Conservation (phyloP, 2,797 vertebrate species). For the Trachurus trachurus region DNA sequence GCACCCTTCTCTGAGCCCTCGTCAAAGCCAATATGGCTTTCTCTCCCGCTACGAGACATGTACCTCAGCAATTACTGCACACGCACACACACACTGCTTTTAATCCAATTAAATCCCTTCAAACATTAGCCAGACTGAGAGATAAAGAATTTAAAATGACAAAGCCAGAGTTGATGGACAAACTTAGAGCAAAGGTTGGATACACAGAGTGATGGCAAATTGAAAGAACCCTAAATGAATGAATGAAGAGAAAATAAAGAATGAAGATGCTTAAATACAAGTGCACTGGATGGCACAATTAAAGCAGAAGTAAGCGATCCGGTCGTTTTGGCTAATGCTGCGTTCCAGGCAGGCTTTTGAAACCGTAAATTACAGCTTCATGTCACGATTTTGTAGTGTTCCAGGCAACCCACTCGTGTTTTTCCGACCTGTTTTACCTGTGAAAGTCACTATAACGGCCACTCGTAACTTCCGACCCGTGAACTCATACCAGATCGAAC, state of each 20-base stretch:
- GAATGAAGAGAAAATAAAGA: neutral
- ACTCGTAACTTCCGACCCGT: too few relatives aligned
- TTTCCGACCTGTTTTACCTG: too few relatives aligned
- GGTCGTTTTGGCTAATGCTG: too few relatives aligned
- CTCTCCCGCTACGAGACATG: slow-evolving; percentile 82
- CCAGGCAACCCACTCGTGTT: too few relatives aligned
- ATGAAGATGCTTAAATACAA: too few relatives aligned
- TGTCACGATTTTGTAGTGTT: too few relatives aligned
- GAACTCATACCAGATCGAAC: too few relatives aligned
- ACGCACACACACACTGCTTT: slow-evolving; percentile 68
- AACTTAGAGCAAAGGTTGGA: neutral
- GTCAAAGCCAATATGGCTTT: slow-evolving; percentile 82
- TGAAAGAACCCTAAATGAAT: neutral
- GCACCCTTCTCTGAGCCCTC: slow-evolving; percentile 85
- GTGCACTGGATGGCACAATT: too few relatives aligned
- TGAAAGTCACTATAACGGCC: too few relatives aligned
- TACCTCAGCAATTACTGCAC: slow-evolving; percentile 72
- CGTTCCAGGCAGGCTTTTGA: too few relatives aligned
- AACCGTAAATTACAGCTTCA: too few relatives aligned
- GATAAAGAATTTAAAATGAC: neutral
- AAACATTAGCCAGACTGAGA: slow-evolving; percentile 20
- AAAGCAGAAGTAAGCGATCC: too few relatives aligned
- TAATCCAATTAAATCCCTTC: slow-evolving; percentile 78
- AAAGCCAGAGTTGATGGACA: neutral
- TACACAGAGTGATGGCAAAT: neutral